Evolutionary conservation across 2,888 invertebrate genomes (phyloP), one percentile per base, ranked within the genome.

Genomic region (Isoperla grammatica): DNA sequence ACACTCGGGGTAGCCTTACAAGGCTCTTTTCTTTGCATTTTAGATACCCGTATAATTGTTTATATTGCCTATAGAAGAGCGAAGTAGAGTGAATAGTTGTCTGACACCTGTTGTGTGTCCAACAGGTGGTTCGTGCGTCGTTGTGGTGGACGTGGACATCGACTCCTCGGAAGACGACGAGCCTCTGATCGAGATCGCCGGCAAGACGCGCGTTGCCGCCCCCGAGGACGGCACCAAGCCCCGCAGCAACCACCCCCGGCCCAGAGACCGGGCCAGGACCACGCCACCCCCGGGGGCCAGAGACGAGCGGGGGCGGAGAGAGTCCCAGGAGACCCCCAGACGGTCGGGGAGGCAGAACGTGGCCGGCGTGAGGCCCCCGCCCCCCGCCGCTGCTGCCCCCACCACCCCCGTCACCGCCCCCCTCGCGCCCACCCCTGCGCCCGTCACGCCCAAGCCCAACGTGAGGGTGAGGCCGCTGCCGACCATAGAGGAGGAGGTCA

Each of bases 151-250:
- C 68, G 84, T 84, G 70, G 88, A 88, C 68, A 84, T 84, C 42
- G 83, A 83, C 69, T 84, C 84, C 60, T 89, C 89, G 55, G 90
- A 53, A 17, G 53, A 90, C 70, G 90, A 90, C 72, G 90, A 90
- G 74, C 89, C 89, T 59, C 76, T 90, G 61, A 87, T 87, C 65
- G 85, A 86, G 69, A 77, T 82, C 55, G 79, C 80, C 13, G 83
- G 85, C 67, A 81, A 88, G 76, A 82, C 86, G 74, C 77, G 87
- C 66, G 53, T 6, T 15, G 42, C 13, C 5, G 8, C 42, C n/a
- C 4, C 29, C 29, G 29, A 29, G 45, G 45, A 40, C 40, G 6
- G 11, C 6, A 3, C 19, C 17, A 5, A 5, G 17, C 3, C 13
- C 4, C 4, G 5, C 11, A 8, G 45, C 45, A 45, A 45, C 29